Evolutionary conservation across 2,113 vertebrate genomes (phyloP).

Genomic region (Tragelaphus buxtoni): DNA sequence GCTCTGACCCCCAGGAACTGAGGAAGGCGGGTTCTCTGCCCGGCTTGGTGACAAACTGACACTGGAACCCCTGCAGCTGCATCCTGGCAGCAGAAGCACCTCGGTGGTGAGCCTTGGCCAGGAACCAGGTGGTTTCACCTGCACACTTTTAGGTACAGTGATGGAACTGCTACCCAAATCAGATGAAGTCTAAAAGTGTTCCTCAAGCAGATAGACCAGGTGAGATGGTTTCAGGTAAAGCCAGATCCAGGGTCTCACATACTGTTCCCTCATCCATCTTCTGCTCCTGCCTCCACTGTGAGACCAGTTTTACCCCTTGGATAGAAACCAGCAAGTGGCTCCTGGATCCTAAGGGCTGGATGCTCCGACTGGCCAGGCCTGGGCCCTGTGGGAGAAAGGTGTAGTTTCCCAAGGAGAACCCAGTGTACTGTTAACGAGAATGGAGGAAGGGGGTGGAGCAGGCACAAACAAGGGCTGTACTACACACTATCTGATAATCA

Average conservation of each 20-base stretch:
- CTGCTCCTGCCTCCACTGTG: neutral
- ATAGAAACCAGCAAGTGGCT: neutral
- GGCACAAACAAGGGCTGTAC: neutral
- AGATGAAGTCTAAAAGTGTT: neutral
- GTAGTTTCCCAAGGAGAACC: accelerated
- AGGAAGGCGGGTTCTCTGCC: neutral
- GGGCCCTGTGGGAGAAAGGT: neutral
- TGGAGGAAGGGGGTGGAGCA: accelerated
- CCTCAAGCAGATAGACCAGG: neutral
- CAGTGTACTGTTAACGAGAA: accelerated
- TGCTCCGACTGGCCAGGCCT: neutral
- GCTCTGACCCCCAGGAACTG: neutral
- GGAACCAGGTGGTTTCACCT: neutral
- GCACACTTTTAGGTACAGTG: neutral
- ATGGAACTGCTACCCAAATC: neutral
- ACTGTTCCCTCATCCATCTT: neutral
- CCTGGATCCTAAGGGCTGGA: accelerated
- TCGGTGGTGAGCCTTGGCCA: accelerated
- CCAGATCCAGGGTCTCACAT: neutral
- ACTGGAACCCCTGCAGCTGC: accelerated
- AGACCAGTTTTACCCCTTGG: accelerated
- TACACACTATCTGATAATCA: accelerated
- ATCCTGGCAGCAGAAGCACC: too few species aligned
- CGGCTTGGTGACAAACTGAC: neutral
- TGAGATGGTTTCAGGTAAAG: neutral